Evolutionary conservation across 2,113 vertebrate genomes (phyloP), one percentile per base, ranked within the genome.

Genomic region (Macaca nemestrina): DNA sequence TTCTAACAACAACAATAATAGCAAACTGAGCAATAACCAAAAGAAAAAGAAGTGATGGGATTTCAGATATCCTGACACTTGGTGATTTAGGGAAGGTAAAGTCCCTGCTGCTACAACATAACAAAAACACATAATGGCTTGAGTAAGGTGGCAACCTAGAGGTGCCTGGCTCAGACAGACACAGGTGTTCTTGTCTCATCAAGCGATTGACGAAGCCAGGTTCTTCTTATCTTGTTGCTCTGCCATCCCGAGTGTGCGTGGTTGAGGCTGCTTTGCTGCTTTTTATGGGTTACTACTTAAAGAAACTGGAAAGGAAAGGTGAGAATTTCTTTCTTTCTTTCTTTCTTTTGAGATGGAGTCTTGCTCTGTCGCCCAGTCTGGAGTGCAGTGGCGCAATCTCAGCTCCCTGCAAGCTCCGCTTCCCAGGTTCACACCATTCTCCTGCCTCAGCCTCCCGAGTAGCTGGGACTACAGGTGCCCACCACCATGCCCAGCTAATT

Each of bases 221-320:
- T 5, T 25, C 3, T 1, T 48, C 4, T 50, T 3, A 0, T 45
- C 12, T 50, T 32, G 9, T 20, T 67, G 23, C 9, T 90, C 17
- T 9, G 17, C 48, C 6, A 0, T 61, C 38, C 32, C 5, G 10
- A 4, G 27, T 2, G 14, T 55, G 8, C 0, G 0, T 43, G 25
- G 48, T 1, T 64, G 38, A 40, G 16, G 22, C 25, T 70, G 27
- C 3, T 11, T 23, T 85, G 38, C 22, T 38, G 13, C 5, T 11
- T 2, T 0, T 2, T 8, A 6, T 3, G 27, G 18, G 5, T 27
- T 50, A 50, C 90, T 3, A 25, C 55, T 18, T 40, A 43, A 78
- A 59, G 50, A 40, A 40, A 7, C 11, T 27, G 3, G 1, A 61
- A 73, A 32, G 38, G 23, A 18, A 17, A 17, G 4, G 48, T 3